Conservation (phyloP, 2,113 vertebrate genomes). For the Oenanthe melanoleuca region DNA sequence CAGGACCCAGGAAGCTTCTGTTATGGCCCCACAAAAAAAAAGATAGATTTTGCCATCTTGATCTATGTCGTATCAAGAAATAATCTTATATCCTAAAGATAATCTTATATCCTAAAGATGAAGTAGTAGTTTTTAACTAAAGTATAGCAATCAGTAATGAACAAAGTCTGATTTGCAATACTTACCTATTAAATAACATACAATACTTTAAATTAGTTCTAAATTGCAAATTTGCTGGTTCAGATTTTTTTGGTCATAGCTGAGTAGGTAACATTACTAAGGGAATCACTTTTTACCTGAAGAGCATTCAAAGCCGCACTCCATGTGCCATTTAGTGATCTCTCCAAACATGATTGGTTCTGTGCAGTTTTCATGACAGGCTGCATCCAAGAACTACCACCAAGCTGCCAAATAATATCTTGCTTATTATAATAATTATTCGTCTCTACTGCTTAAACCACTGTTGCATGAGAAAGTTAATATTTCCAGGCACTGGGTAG, state of each 20-base stretch:
- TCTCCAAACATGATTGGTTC: not conserved
- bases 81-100: not conserved
- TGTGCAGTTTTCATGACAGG: not conserved
- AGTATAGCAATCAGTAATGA: not conserved
- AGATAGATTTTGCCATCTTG: not conserved
- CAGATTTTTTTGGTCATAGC: not conserved
- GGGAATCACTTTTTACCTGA: not conserved
- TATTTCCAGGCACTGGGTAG: conserved; percentile 69
- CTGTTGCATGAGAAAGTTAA: conserved; percentile 60
- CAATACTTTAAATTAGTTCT: not conserved
- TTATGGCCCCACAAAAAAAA: not conserved
- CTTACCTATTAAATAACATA: not conserved
- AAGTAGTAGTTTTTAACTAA: not conserved
- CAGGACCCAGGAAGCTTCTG: not conserved
- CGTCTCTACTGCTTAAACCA: conserved; percentile 39
- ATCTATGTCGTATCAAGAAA: not conserved
- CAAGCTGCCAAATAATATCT: not conserved
- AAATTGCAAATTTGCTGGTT: not conserved
- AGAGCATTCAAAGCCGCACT: not conserved
- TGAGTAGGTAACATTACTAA: not conserved
- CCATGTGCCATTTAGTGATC: not conserved
- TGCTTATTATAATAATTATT: conserved; percentile 23
- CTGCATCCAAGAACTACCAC: conserved; percentile 33
- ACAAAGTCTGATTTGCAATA: not conserved
- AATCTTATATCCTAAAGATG: not conserved